Evolutionary conservation across 1,140 invertebrate genomes (phyloP).

Genomic region (Drosophila truncata): DNA sequence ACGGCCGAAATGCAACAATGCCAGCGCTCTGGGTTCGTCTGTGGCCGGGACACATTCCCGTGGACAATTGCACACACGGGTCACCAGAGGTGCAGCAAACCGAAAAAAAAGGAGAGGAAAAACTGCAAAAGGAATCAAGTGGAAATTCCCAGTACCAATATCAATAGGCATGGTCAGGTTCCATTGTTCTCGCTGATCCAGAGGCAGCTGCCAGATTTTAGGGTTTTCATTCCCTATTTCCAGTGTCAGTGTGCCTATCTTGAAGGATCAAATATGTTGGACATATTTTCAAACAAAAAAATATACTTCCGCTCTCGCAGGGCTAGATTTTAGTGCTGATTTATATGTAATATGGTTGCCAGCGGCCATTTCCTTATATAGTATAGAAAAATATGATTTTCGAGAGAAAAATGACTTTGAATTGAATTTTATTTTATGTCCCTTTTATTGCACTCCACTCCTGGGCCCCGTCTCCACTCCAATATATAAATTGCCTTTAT

Average conservation of each 20-base stretch:
- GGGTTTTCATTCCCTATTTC: constrained; percentile 26
- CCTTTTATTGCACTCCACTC: constrained; percentile 17
- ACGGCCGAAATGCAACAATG: constrained; percentile 59
- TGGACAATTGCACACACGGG: constrained; percentile 61
- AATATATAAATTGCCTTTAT: constrained; percentile 73
- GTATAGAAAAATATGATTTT: constrained; percentile 78
- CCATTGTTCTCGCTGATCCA: constrained; percentile 56
- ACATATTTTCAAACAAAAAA: constrained; percentile 53
- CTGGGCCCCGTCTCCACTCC: constrained; percentile 24
- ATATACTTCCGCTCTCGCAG: constrained; percentile 55
- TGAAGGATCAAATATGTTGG: constrained; percentile 33
- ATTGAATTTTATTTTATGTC: constrained; percentile 76
- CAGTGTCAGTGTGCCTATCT: constrained; percentile 23
- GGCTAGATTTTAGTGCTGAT: constrained; percentile 64
- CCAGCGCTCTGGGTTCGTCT: background rate
- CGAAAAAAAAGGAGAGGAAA: constrained; percentile 8
- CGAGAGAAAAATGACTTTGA: constrained; percentile 58
- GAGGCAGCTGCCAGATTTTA: constrained; percentile 62
- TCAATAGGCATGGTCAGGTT: constrained; percentile 33
- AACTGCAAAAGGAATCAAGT: constrained; percentile 51
- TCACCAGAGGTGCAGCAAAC: constrained; percentile 25
- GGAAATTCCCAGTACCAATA: constrained; percentile 60
- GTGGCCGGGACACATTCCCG: constrained; percentile 38
- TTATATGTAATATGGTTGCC: constrained; percentile 52
- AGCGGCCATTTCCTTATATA: constrained; percentile 29